phyloP scores from a whole-genome alignment of 2,888 invertebrate genomes.

The Brenthis hecate region DNA sequence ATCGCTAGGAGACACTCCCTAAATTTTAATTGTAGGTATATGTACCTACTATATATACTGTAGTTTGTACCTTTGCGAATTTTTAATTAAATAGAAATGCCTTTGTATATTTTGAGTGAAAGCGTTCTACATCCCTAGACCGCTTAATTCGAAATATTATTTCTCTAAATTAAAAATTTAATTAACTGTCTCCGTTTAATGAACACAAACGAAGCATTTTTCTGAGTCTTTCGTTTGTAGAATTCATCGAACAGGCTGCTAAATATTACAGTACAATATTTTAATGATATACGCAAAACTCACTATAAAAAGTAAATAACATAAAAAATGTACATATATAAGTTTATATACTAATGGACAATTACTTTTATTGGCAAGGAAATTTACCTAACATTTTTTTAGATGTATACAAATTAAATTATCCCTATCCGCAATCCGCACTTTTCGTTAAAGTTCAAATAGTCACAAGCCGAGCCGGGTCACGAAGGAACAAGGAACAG shows the following conservation, averaged over 20 bases:
- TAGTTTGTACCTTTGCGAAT: too few relatives aligned
- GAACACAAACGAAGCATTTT: slow-evolving; percentile 12
- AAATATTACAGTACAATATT: neutral
- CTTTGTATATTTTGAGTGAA: neutral
- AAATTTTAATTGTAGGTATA: too few relatives aligned
- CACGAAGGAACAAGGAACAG: slow-evolving; percentile 24
- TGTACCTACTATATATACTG: too few relatives aligned
- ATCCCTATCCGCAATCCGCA: neutral
- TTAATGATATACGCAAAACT: neutral
- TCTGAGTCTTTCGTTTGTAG: neutral
- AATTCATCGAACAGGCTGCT: neutral
- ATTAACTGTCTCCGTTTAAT: slow-evolving; percentile 19
- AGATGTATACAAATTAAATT: slow-evolving; percentile 10
- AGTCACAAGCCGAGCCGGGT: slow-evolving; percentile 14
- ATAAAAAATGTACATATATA: too few relatives aligned
- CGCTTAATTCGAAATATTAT: slow-evolving; percentile 16
- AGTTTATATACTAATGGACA: too few relatives aligned
- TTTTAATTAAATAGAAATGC: too few relatives aligned
- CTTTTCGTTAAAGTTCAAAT: slow-evolving; percentile 15
- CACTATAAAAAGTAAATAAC: too few relatives aligned
- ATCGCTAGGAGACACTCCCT: too few relatives aligned
- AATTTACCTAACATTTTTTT: too few relatives aligned
- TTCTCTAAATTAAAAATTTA: slow-evolving; percentile 23
- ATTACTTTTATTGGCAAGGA: neutral
- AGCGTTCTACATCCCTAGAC: neutral